These are phyloP conservation scores for Megaceryle alcyon DNA, from an alignment of 2,797 vertebrate genomes.

Conservation along the genomic window DNA sequence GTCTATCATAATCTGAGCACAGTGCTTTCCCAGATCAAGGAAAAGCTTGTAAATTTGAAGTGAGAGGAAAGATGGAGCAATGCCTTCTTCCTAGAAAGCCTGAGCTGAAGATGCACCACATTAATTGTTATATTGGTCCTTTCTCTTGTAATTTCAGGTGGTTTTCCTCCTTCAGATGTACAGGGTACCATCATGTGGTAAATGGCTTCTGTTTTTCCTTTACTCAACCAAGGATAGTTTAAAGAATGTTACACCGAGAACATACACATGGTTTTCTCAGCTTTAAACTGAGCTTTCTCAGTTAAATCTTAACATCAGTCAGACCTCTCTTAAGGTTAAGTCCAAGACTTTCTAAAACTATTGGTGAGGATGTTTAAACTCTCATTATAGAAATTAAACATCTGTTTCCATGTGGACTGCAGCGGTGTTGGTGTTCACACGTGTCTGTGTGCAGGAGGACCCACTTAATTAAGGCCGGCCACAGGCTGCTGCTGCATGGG, in stretches of 20 bases:
- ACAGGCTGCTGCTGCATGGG: neutral
- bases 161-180: neutral
- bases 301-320: neutral
- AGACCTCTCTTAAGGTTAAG: neutral
- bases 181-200: neutral
- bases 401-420: neutral
- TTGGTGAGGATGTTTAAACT: neutral
- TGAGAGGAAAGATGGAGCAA: neutral
- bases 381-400: neutral
- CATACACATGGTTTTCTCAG: neutral
- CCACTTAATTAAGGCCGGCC: neutral
- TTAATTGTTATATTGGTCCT: neutral
- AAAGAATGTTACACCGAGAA: neutral
- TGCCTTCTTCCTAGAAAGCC: neutral
- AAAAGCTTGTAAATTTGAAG: neutral
- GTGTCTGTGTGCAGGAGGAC: neutral
- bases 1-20: neutral
- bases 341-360: neutral
- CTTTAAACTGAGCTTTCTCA: neutral
- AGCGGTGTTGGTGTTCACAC: neutral
- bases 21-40: neutral
- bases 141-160: neutral
- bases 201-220: neutral
- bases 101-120: neutral
- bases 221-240: neutral